Base-by-base conservation (phyloP, 2,113 vertebrate genomes). In the Oncorhynchus masou region DNA sequence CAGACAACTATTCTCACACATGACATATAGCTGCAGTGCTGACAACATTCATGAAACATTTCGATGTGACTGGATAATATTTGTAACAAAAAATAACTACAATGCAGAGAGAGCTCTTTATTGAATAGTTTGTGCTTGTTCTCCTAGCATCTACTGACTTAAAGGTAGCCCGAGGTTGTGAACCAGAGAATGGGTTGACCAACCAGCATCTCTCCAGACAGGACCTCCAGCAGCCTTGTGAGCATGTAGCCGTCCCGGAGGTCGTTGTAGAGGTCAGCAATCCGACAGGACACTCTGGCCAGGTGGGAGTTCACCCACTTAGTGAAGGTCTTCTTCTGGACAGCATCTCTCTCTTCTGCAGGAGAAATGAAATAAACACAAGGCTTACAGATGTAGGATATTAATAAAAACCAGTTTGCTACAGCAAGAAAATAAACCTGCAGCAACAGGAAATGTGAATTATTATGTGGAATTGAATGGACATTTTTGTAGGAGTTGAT, bases 321-420 rank as follows among this genome's bases (percentile, higher is more conserved):
- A 73, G 96, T 98, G 82, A 99, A 98, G 11, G 97, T 99, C 79
- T 98, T 98, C 93, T 98, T 97, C 94, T 98, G 97, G 67, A 98
- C 97, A 0, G 96, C 95, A 31, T 98, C 97, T 3, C 97, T 91
- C 81, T 98, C 97, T 70, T 98, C 97, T 98, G 74, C 60, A 66
- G 8, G 68, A 57, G 5, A 0, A 0, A 0, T 2, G 54, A 24
- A 59, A 1, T 19, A 4, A 54, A 82, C 57, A 70, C 13, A 67
- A 5, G 12, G 51, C 16, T 4, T 19, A 11, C 39, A 45, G 9
- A 45, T 11, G 39, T 45, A 11, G 39, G 39, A 45, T 45, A 9
- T 45, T 45, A 11, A 45, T 45, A 11, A 11, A 2, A 45, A 2
- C 0, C 39, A 45, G 39, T 45, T 45, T 45, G 9, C 8, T 45